phyloP scores from a whole-genome alignment of 1,140 invertebrate genomes.

The Cydia splendana region DNA sequence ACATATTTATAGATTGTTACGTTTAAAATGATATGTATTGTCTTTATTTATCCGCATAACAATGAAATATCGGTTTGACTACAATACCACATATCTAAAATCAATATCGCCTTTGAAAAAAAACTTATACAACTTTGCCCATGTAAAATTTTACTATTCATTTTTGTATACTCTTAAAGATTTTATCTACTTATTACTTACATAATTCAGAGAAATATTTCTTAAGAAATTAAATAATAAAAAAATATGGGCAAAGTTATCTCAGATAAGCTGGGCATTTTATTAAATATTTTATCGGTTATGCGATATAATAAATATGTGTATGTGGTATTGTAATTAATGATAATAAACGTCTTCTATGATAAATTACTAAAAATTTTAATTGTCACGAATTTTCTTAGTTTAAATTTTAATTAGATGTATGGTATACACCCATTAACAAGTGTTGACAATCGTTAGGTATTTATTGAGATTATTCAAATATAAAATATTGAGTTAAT shows the following conservation, averaged over 20 bases:
- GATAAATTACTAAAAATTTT: slow-evolving; percentile 24
- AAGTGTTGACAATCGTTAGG: slow-evolving; percentile 69
- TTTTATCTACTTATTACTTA: too few relatives aligned
- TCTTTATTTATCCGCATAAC: slow-evolving; percentile 42
- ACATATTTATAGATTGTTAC: slow-evolving; percentile 70
- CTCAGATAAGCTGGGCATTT: too few relatives aligned
- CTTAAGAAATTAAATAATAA: too few relatives aligned
- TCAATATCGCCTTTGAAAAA: neutral
- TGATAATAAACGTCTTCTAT: neutral
- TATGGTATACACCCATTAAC: slow-evolving; percentile 64
- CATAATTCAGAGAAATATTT: too few relatives aligned
- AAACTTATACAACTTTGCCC: too few relatives aligned
- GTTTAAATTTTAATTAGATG: slow-evolving; percentile 53
- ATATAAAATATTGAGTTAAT: slow-evolving; percentile 76
- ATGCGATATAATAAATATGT: slow-evolving; percentile 22
- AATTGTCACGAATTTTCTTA: slow-evolving; percentile 33
- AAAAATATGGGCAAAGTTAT: slow-evolving; percentile 19
- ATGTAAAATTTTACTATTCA: too few relatives aligned
- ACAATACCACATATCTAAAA: neutral
- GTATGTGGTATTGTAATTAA: slow-evolving; percentile 10
- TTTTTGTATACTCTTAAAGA: too few relatives aligned
- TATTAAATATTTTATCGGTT: too few relatives aligned
- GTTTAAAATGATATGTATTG: slow-evolving; percentile 43
- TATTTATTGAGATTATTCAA: slow-evolving; percentile 71
- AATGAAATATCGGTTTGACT: neutral